Percentiles rank a stretch among this genome's conserved stretches.
phyloP scores from a whole-genome alignment of 2,797 vertebrate genomes.

The Gallinago stenura region DNA sequence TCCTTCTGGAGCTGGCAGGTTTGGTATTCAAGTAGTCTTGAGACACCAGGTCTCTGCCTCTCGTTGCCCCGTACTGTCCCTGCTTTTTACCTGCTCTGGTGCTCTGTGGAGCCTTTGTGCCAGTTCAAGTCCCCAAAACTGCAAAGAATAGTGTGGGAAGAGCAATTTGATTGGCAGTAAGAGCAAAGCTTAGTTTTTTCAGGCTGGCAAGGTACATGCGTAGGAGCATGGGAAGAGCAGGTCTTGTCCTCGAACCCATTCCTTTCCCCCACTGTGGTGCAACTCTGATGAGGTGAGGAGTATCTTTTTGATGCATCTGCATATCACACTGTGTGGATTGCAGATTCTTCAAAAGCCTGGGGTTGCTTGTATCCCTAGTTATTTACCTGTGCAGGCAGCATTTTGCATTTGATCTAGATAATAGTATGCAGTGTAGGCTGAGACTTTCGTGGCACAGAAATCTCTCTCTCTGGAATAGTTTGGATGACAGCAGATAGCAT shows the following conservation, averaged over 20 bases:
- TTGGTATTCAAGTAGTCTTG: neutral
- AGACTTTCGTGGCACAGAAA: neutral
- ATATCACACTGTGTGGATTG: neutral
- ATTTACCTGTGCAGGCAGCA: slow-evolving; percentile 24
- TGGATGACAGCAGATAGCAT: slow-evolving; percentile 17
- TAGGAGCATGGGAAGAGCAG: neutral
- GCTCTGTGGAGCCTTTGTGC: neutral
- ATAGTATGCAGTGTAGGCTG: neutral
- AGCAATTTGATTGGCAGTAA: neutral
- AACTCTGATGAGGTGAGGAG: accelerated
- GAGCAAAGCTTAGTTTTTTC: neutral
- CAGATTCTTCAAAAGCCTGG: neutral
- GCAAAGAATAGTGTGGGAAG: neutral
- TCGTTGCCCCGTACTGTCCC: neutral
- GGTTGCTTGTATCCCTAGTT: neutral
- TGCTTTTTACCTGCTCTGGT: neutral
- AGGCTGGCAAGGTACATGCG: accelerated
- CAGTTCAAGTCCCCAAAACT: neutral
- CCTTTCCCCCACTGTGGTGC: neutral
- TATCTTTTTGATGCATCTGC: neutral
- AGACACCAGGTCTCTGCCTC: neutral
- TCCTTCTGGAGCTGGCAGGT: neutral
- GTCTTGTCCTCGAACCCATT: neutral
- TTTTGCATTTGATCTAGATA: slow-evolving; percentile 33
- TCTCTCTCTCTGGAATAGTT: slow-evolving; percentile 1